Evolutionary conservation across 2,888 invertebrate genomes (phyloP).

Genomic region (Anaspis maculata): DNA sequence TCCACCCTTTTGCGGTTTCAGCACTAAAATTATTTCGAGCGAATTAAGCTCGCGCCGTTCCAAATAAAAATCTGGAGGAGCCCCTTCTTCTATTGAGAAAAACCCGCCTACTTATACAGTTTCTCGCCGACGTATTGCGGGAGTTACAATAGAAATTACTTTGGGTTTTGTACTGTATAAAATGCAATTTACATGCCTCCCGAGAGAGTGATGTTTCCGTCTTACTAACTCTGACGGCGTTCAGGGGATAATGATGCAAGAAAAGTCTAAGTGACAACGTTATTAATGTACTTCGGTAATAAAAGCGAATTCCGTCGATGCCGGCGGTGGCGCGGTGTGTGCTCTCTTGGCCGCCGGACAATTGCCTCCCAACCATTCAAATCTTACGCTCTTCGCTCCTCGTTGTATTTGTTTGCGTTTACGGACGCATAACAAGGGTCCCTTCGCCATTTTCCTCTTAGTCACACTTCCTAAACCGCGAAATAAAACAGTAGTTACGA

Average conservation of each 20-base stretch:
- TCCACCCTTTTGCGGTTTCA: too few relatives aligned
- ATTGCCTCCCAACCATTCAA: conserved; percentile 10
- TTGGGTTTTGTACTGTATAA: conserved; percentile 20
- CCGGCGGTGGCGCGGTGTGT: too few relatives aligned
- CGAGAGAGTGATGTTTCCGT: conserved; percentile 19
- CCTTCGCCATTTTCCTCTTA: too few relatives aligned
- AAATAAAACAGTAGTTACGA: too few relatives aligned
- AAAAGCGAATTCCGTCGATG: conserved; percentile 15
- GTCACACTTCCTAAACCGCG: too few relatives aligned
- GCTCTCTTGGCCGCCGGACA: conserved; percentile 16
- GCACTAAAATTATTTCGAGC: too few relatives aligned
- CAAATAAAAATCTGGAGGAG: too few relatives aligned
- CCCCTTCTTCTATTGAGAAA: background rate
- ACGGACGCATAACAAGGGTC: too few relatives aligned
- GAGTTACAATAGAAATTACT: conserved; percentile 16
- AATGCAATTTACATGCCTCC: conserved; percentile 27
- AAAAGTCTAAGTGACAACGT: conserved; percentile 26
- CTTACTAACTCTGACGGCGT: conserved; percentile 16
- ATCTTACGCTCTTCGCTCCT: too few relatives aligned
- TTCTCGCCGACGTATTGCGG: background rate
- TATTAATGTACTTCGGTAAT: conserved; percentile 24
- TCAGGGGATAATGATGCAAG: conserved; percentile 23
- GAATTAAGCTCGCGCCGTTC: too few relatives aligned
- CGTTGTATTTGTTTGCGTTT: too few relatives aligned
- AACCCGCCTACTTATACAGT: too few relatives aligned